Percentiles rank a stretch among this genome's conserved stretches.
phyloP scores from a whole-genome alignment of 2,113 vertebrate species.

The Amphilophus citrinellus region DNA sequence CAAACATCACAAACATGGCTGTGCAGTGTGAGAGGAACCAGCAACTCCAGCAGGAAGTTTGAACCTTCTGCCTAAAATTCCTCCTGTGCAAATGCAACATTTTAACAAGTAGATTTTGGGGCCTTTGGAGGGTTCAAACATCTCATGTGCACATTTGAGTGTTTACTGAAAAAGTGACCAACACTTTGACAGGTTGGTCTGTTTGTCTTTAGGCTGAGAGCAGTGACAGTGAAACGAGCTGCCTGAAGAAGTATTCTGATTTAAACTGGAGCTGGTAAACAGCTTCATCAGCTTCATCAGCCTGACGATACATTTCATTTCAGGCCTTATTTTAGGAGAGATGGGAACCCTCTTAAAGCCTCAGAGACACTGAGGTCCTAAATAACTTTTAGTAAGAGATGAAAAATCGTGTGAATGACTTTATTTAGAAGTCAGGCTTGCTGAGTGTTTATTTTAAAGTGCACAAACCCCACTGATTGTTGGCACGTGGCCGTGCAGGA shows the following conservation, averaged over 20 bases:
- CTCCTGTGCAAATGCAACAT: too few relatives aligned
- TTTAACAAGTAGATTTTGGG: background rate
- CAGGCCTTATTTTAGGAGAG: background rate
- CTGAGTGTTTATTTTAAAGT: background rate
- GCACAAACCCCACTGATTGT: background rate
- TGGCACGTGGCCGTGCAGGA: background rate
- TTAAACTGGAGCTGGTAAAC: too few relatives aligned
- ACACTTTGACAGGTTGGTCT: background rate
- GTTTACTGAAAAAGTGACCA: background rate
- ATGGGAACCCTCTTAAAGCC: accelerated
- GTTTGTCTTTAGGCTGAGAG: background rate
- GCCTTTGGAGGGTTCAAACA: accelerated
- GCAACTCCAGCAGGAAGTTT: background rate
- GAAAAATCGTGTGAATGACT: background rate
- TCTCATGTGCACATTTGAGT: background rate
- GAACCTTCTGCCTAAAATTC: too few relatives aligned
- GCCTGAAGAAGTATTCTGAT: too few relatives aligned
- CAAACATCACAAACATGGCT: accelerated
- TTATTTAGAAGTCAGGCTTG: background rate
- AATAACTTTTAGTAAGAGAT: background rate
- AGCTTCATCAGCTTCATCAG: background rate
- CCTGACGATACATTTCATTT: background rate
- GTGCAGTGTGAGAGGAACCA: background rate
- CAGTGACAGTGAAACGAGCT: background rate
- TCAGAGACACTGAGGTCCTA: background rate